Base-by-base conservation (phyloP, 35 echinoderm and acorn worm species). In the Heliocidaris tuberculata region DNA sequence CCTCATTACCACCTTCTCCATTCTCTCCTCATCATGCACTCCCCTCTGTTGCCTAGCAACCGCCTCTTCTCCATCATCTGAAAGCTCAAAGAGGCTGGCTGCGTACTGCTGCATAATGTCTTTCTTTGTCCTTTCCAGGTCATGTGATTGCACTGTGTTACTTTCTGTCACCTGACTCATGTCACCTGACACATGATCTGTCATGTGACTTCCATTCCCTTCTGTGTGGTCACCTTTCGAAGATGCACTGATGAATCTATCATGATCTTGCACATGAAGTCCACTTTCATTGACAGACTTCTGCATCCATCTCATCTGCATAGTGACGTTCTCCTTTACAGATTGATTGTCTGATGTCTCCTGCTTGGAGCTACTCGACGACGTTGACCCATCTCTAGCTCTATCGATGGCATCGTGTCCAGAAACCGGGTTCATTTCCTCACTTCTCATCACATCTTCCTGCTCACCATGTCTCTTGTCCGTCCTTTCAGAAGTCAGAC, bases 81-180 rank as follows among this genome's bases (percentile, higher is more conserved):
- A 61, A 47, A 85, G 21, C 27, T 70, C 47, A 15, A 70, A 13
- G 8, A 89, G 31, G 47, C 32, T 89, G 31, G 87, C 31, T 6
- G 87, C 29, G 5, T 89, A 89, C 87, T 89, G 31, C 87, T 42
- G 31, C 87, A 89, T 47, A 42, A 89, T 89, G 31, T 89, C 30
- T 42, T 48, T 15, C 24, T 89, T 89, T 89, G 30, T 48, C 32
- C 7, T 92, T 31, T 71, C 47, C 71, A 90, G 21, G 48, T 30
- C 24, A 71, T 42, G 56, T 92, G 90, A 31, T 92, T 95, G 48
- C 10, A 59, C 27, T 50, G 32, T 29, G 60, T 70, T 24, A 16
- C 54, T 48, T n/a, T 86, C 31, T 70, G 32, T 47, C 0, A 24
- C 12, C 10, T 35, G 87, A 48, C 47, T 47, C 16, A 4, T 0